These are phyloP conservation scores for human DNA, from an alignment of 2,113 vertebrate genomes.

Conservation along the genomic window GRCh38 chr3:168251001-168251500, in stretches of 20 bases:
- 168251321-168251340: constrained; percentile 3
- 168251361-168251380: not conserved
- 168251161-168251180: constrained; percentile 51
- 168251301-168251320: constrained; percentile 14
- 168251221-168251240: constrained; percentile 20
- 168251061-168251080: not conserved
- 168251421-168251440: not conserved
- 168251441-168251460: not conserved
- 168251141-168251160: constrained; percentile 18
- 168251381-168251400: constrained; percentile 18
- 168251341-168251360: constrained; percentile 40
- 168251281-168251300: constrained; percentile 48
- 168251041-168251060: constrained; percentile 13
- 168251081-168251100: not conserved
- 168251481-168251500: constrained; percentile 8
- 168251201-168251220: not conserved
- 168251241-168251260: constrained; percentile 38
- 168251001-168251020: constrained; percentile 34
- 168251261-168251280: not conserved
- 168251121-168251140: not conserved
- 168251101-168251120: constrained; percentile 35
- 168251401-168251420: constrained; percentile 35
- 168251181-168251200: not conserved
- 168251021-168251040: constrained; percentile 40
- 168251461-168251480: not conserved